Evolutionary conservation across 2,113 vertebrate genomes (phyloP).

Genomic region (Ctenomys sociabilis): DNA sequence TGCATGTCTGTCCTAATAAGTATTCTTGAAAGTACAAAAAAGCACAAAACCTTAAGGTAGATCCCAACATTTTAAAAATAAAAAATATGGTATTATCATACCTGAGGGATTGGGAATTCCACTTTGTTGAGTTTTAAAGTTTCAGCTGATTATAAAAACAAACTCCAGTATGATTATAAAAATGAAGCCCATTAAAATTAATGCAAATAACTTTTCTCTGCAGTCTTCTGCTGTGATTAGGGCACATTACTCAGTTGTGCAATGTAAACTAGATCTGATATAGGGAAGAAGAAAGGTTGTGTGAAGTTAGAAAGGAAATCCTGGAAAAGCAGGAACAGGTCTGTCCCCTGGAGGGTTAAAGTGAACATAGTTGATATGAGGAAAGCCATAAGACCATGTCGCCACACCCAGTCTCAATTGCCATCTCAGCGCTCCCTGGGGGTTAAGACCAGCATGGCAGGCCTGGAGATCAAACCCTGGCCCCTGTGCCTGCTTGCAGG

Average conservation of each 20-base stretch:
- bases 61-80: neutral
- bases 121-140: neutral
- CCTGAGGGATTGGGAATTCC: neutral
- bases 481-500: too few species aligned
- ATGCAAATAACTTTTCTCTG: neutral
- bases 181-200: neutral
- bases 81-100: neutral
- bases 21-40: neutral
- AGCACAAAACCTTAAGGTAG: neutral
- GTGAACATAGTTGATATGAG: neutral
- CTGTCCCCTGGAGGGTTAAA: neutral
- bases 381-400: neutral
- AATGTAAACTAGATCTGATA: neutral
- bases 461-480: too few species aligned
- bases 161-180: neutral
- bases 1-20: neutral
- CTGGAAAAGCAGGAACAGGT: neutral
- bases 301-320: neutral
- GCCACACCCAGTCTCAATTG: too few species aligned
- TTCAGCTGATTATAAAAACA: neutral
- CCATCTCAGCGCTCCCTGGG: too few species aligned
- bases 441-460: too few species aligned
- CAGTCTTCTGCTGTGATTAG: neutral
- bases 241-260: neutral
- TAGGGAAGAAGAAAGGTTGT: neutral